Conservation (phyloP, 2,113 vertebrate genomes). For the Pedionomus torquatus region DNA sequence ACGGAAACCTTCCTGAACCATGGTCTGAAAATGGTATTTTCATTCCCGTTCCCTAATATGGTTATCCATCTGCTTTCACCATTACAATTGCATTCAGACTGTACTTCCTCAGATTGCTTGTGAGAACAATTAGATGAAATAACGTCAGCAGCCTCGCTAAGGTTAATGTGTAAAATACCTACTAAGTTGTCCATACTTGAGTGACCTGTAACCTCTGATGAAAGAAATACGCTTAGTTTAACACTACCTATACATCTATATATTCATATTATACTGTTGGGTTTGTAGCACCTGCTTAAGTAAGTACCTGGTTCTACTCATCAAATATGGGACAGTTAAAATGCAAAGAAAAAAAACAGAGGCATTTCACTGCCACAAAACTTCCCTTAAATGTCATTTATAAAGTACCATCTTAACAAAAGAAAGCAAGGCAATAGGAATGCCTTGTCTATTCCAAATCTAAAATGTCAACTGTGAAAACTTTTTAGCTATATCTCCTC, state of each 20-base stretch:
- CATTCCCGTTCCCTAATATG: rapidly evolving
- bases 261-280: not conserved
- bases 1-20: rapidly evolving
- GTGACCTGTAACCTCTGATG: rapidly evolving
- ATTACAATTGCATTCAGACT: not conserved
- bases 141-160: not conserved
- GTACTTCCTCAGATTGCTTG: not conserved
- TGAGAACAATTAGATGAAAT: constrained; percentile 4
- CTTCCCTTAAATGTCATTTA: not conserved
- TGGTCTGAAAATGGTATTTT: rapidly evolving
- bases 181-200: not conserved
- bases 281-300: not conserved
- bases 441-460: not conserved
- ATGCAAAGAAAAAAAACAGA: not conserved
- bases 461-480: not conserved
- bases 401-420: not conserved
- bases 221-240: not conserved
- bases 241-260: not conserved
- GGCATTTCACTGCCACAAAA: not conserved
- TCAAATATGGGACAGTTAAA: not conserved
- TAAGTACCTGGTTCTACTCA: not conserved
- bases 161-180: not conserved
- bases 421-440: not conserved
- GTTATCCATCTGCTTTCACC: not conserved
- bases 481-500: not conserved